These are phyloP conservation scores for Lepus europaeus DNA, from an alignment of 2,113 vertebrate genomes.

Conservation along the genomic window DNA sequence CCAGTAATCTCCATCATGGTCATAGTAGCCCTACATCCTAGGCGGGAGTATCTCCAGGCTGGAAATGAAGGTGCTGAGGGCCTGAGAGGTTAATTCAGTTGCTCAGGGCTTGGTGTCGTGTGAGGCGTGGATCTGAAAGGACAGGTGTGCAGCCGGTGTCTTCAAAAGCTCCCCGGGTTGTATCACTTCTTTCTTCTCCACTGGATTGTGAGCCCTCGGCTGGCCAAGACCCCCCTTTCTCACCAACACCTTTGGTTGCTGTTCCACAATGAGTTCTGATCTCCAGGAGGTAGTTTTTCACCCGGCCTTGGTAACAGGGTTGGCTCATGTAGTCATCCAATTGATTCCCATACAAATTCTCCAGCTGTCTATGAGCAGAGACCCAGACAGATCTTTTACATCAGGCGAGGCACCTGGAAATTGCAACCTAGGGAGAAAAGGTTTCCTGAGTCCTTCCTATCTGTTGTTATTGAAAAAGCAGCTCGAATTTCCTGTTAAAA, in stretches of 20 bases:
- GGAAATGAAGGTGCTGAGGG: background rate
- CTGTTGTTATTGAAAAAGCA: background rate
- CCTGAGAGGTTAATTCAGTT: background rate
- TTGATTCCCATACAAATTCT: background rate
- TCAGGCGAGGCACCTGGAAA: background rate
- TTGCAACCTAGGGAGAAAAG: background rate
- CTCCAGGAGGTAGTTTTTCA: background rate
- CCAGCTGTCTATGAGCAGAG: background rate
- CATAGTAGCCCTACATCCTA: background rate
- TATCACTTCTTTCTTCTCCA: background rate
- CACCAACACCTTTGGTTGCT: background rate
- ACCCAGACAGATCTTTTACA: background rate
- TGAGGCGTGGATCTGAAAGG: background rate
- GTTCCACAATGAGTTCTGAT: background rate
- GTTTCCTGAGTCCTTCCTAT: background rate
- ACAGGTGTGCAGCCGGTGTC: fast-evolving
- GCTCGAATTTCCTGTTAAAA: background rate
- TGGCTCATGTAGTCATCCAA: background rate
- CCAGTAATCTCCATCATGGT: background rate
- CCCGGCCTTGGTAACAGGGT: background rate
- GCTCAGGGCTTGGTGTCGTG: background rate
- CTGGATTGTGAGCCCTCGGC: background rate
- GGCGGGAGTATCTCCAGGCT: background rate
- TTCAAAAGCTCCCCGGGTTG: background rate
- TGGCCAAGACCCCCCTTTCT: background rate